Conservation (phyloP, 2,113 vertebrate species). For the Clarias macrocephalus region DNA sequence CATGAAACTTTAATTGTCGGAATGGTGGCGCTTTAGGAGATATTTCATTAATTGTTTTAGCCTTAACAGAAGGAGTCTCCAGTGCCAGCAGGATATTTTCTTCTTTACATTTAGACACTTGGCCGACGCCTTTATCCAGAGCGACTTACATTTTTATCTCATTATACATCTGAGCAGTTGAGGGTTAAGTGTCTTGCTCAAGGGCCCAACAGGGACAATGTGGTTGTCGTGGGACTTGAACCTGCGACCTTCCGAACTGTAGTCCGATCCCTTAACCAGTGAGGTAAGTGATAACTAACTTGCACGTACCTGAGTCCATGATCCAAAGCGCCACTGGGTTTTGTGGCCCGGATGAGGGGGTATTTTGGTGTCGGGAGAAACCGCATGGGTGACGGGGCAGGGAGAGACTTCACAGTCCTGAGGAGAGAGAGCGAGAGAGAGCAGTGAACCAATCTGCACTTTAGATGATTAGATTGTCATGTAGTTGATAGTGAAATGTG, state of each 20-base stretch:
- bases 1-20: neutral
- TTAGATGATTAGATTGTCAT: neutral
- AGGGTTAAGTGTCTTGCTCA: no score
- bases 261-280: no score
- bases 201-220: no score
- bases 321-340: slow-evolving; percentile 97
- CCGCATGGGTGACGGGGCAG: slow-evolving; percentile 80
- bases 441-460: neutral
- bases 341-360: slow-evolving; percentile 71
- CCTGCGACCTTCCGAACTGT: no score
- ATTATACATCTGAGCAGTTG: no score
- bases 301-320: slow-evolving; percentile 91
- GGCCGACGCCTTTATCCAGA: no score
- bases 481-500: no score
- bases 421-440: neutral
- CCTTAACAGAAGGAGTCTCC: neutral
- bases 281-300: neutral
- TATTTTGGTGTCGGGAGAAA: slow-evolving; percentile 77
- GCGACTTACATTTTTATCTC: no score
- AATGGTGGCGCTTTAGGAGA: neutral
- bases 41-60: no score
- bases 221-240: no score
- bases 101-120: no score
- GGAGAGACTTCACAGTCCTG: slow-evolving; percentile 91
- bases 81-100: neutral